These are phyloP conservation scores for Podarcis lilfordi DNA, from an alignment of 2,797 vertebrate genomes.

Conservation along the genomic window DNA sequence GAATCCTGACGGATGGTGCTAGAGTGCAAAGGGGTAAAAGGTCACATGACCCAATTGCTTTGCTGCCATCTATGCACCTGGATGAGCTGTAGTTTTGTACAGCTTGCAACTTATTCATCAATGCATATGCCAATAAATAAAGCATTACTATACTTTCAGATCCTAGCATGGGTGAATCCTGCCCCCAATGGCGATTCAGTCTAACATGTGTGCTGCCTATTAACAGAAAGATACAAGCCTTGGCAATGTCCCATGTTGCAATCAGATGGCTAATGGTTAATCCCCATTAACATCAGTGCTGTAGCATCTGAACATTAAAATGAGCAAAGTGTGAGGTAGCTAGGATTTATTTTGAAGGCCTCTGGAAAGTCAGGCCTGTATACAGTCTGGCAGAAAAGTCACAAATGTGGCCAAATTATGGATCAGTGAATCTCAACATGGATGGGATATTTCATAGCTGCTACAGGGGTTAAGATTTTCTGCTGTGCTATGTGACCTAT, in stretches of 20 bases:
- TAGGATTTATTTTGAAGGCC: slow-evolving; percentile 24
- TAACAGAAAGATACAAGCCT: slow-evolving; percentile 37
- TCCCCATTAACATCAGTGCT: slow-evolving; percentile 49
- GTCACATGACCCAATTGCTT: slow-evolving; percentile 37
- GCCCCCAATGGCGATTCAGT: slow-evolving; percentile 74
- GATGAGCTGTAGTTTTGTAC: slow-evolving; percentile 50
- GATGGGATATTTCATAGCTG: not conserved
- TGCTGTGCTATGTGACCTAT: not conserved
- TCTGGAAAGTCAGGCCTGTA: slow-evolving; percentile 36
- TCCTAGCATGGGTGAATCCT: slow-evolving; percentile 62
- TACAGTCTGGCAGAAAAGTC: not conserved
- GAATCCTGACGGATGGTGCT: slow-evolving; percentile 51
- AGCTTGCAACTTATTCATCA: slow-evolving; percentile 64
- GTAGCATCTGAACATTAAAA: slow-evolving; percentile 23
- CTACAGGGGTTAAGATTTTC: not conserved
- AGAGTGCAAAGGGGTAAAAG: slow-evolving; percentile 40
- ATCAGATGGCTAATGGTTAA: slow-evolving; percentile 48
- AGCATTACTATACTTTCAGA: slow-evolving; percentile 56
- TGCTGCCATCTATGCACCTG: slow-evolving; percentile 41
- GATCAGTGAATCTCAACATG: not conserved
- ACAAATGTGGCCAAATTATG: not conserved
- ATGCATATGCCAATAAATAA: slow-evolving; percentile 65
- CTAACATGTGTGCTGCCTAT: slow-evolving; percentile 56
- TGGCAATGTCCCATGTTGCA: slow-evolving; percentile 51
- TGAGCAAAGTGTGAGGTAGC: slow-evolving; percentile 1